Conservation (phyloP, 1,140 invertebrate genomes). For the Drosophila sproati region DNA sequence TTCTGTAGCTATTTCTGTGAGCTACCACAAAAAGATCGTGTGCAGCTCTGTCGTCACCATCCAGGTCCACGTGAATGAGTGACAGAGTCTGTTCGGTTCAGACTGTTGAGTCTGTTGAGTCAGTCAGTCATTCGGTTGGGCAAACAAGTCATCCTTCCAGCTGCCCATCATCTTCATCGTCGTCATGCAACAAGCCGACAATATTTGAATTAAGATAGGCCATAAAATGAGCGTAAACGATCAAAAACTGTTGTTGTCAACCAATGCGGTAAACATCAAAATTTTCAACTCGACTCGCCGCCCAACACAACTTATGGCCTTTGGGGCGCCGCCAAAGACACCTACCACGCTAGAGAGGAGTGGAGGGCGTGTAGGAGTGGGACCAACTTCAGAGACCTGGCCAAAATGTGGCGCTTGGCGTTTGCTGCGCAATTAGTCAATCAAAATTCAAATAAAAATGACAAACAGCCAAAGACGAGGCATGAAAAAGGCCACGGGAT, state of each 20-base stretch:
- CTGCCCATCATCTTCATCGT: constrained; percentile 13
- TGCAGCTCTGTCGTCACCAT: constrained; percentile 18
- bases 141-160: constrained; percentile 48
- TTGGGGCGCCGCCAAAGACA: no score
- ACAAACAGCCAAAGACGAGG: constrained; percentile 57
- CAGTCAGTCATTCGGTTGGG: constrained; percentile 69
- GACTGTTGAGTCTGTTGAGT: constrained; percentile 2
- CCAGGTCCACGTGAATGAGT: background rate
- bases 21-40: no score
- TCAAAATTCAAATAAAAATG: constrained; percentile 80
- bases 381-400: constrained; percentile 7
- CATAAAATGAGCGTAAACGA: constrained; percentile 25
- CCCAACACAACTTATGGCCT: constrained; percentile 15
- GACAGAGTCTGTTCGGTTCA: background rate
- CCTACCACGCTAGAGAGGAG: no score
- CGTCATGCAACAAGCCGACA: constrained; percentile 61
- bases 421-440: constrained; percentile 78
- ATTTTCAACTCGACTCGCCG: background rate
- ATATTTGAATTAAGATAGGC: constrained; percentile 82
- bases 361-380: no score
- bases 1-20: no score
- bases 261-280: constrained; percentile 45
- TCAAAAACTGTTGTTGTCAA: constrained; percentile 10
- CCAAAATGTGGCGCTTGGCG: constrained; percentile 35
- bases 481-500: constrained; percentile 81